Conservation (phyloP, 92 coral and sea anemone species). For the Plumapathes pennacea region DNA sequence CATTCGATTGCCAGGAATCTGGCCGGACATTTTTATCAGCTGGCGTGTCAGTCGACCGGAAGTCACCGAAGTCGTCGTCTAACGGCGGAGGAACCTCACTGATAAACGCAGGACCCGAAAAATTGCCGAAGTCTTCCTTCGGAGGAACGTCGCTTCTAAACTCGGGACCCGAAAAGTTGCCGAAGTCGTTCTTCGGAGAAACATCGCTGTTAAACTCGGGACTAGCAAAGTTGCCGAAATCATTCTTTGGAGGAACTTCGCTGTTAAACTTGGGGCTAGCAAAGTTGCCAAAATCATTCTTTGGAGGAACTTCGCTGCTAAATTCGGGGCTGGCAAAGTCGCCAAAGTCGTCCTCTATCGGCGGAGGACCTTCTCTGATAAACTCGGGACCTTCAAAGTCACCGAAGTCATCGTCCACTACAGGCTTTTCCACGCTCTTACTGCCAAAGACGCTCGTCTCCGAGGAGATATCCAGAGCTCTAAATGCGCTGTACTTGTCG, state of each 20-base stretch:
- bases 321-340: conserved; percentile 49
- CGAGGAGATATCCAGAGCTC: conserved; percentile 35
- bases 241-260: neutral
- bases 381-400: conserved; percentile 63
- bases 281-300: conserved; percentile 36
- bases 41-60: neutral
- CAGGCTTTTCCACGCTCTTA: neutral
- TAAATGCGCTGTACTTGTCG: conserved; percentile 63
- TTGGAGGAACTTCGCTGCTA: neutral
- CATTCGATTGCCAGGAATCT: too few relatives aligned
- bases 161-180: conserved; percentile 43
- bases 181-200: conserved; percentile 25
- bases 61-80: conserved; percentile 1
- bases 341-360: conserved; percentile 41
- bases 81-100: neutral
- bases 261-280: neutral
- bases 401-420: conserved; percentile 57
- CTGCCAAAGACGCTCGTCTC: conserved; percentile 18
- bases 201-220: neutral
- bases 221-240: conserved; percentile 22
- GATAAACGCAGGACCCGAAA: conserved; percentile 26
- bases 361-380: neutral
- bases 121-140: conserved; percentile 9
- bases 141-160: too few relatives aligned
- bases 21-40: too few relatives aligned